Conservation (phyloP, 1,140 invertebrate genomes). For the Lerema accius region DNA sequence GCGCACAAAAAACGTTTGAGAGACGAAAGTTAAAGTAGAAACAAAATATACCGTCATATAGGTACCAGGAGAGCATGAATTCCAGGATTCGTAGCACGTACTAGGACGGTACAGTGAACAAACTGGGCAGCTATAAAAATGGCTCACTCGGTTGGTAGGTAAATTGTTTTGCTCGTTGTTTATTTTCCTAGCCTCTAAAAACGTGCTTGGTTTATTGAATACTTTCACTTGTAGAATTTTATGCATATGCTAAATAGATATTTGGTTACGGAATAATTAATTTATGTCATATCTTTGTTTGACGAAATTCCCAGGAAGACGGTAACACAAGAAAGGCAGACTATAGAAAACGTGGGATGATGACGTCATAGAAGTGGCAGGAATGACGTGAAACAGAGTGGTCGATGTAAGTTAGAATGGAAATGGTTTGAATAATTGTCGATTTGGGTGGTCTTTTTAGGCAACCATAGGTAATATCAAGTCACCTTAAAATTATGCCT, state of each 20-base stretch:
- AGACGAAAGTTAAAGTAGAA: neutral
- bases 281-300: too few relatives aligned
- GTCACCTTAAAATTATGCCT: too few relatives aligned
- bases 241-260: neutral
- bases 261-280: too few relatives aligned
- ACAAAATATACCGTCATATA: neutral
- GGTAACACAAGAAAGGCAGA: too few relatives aligned
- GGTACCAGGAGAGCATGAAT: neutral
- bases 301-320: too few relatives aligned
- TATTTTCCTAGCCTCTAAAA: conserved; percentile 70
- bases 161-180: conserved; percentile 77
- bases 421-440: too few relatives aligned
- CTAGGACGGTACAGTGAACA: conserved; percentile 66
- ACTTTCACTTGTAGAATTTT: neutral
- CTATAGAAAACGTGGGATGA: too few relatives aligned
- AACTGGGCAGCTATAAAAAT: conserved; percentile 78
- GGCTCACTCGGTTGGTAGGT: conserved; percentile 69
- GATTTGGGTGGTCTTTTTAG: too few relatives aligned
- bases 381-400: too few relatives aligned
- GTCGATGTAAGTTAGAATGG: too few relatives aligned
- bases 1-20: neutral
- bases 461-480: too few relatives aligned
- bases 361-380: too few relatives aligned
- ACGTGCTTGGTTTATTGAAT: conserved; percentile 51
- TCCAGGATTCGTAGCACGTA: conserved; percentile 64